Conservation (phyloP, 2,888 invertebrate species). For the Dione juno region DNA sequence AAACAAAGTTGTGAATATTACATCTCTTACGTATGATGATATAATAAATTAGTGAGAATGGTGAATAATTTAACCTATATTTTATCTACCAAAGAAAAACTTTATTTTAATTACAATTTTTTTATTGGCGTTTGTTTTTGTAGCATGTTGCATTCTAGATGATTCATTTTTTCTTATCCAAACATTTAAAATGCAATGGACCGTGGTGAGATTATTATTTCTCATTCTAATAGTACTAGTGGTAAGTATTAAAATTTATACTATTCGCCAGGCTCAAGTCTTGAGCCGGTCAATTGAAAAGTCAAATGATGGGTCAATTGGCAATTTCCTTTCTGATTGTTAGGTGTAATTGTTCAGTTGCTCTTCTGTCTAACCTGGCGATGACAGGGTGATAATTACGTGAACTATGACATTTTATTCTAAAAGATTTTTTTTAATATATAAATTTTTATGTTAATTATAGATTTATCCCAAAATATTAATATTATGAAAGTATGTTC, state of each 20-base stretch:
- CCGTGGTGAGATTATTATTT: neutral
- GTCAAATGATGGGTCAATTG: conserved; percentile 79
- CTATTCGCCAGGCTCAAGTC: conserved; percentile 14
- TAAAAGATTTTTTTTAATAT: neutral
- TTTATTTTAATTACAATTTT: too few relatives aligned
- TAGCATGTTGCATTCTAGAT: too few relatives aligned
- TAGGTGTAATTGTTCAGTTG: conserved; percentile 70
- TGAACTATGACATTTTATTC: neutral
- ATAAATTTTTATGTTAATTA: neutral
- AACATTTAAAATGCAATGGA: too few relatives aligned
- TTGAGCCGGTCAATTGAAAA: conserved; percentile 62
- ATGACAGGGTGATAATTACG: conserved; percentile 10
- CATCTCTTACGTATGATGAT: conserved; percentile 40
- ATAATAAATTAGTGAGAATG: conserved; percentile 44
- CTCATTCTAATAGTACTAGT: conserved; percentile 17
- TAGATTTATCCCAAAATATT: neutral
- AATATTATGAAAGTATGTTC: neutral
- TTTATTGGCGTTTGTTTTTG: too few relatives aligned
- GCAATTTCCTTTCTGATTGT: conserved; percentile 79
- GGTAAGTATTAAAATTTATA: conserved; percentile 11
- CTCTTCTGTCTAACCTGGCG: conserved; percentile 52
- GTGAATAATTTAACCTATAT: conserved; percentile 37
- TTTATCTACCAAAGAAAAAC: too few relatives aligned
- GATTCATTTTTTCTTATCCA: neutral
- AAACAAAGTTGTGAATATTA: conserved; percentile 34